Evolutionary conservation across 2,113 vertebrate genomes (phyloP), one percentile per base, ranked within the genome.

Genomic region (Ursus arctos): DNA sequence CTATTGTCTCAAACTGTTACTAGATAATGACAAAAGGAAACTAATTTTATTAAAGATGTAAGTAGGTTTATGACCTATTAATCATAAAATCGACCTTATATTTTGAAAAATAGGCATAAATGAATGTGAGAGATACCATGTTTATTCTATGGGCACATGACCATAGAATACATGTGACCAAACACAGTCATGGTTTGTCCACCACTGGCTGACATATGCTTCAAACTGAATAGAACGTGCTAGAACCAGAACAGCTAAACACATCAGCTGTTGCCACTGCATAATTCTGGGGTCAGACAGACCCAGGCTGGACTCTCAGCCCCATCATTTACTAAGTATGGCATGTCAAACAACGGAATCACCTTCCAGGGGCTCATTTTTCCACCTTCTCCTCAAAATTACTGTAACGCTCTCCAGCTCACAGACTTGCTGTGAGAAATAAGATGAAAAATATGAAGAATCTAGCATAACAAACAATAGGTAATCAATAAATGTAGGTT

Each of bases 341-440:
- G 16, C 9, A 65, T 82, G 26, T 21, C 13, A 90, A 26, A n/a
- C 40, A 79, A 85, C 9, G 24, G 59, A 33, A 65, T 79, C 40
- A 81, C 47, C 31, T 91, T 65, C n/a, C n/a, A 36, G 63, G 31
- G 22, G 65, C n/a, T 96, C 55, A 63, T 87, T 65, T 86, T 96
- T 63, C 53, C 16, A 71, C n/a, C 9, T 40, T 74, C 13, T 76
- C 63, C 53, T 69, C 13, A 96, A 83, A 72, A 87, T 81, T 26
- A 55, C 19, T 71, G 22, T 16, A 53, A n/a, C 71, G 24, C 33
- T 86, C 31, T 71, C 21, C 82, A 87, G 16, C 31, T 74, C 55
- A 74, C 47, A 74, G n/a, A 74, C 4, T 24, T 86, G 22, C 21
- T 84, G 5, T 71, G 71, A 71, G 15, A 96, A 80, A 40, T 53